phyloP scores from a whole-genome alignment of 2,888 invertebrate species.

The Synanthedon andrenaeformis region DNA sequence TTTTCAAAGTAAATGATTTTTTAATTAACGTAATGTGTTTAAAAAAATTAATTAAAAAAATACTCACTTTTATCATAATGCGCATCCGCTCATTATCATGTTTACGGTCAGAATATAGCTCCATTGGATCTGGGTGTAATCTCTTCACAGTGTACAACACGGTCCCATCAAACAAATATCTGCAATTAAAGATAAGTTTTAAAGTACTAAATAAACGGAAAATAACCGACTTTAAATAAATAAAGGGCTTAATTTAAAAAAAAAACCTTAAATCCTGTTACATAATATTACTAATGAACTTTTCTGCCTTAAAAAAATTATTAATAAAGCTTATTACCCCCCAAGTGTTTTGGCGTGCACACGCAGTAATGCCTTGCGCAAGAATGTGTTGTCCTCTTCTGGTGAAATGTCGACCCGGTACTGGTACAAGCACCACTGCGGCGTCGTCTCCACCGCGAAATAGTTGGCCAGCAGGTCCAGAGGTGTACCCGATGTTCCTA shows the following conservation, averaged over 20 bases:
- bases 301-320: no score
- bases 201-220: no score
- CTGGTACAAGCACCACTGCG: constrained; percentile 80
- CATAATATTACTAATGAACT: no score
- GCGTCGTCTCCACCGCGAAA: constrained; percentile 73
- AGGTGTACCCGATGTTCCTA: constrained; percentile 64
- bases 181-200: constrained; percentile 20
- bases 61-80: constrained; percentile 65
- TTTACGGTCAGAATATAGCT: constrained; percentile 69
- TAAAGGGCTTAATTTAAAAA: not conserved
- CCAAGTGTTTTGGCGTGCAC: constrained; percentile 68
- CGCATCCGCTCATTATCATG: constrained; percentile 65
- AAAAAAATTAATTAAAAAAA: no score
- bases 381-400: constrained; percentile 74
- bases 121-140: constrained; percentile 69
- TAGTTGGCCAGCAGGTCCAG: constrained; percentile 75
- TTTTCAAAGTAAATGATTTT: no score
- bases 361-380: constrained; percentile 72
- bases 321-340: constrained; percentile 33
- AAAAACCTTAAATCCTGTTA: no score
- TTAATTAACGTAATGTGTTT: no score
- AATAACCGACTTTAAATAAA: no score
- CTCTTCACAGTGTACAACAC: constrained; percentile 73
- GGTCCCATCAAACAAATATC: constrained; percentile 83
- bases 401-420: constrained; percentile 82